These are phyloP conservation scores for Mesochorus sp. DNA, from an alignment of 2,888 invertebrate genomes.

Conservation along the genomic window DNA sequence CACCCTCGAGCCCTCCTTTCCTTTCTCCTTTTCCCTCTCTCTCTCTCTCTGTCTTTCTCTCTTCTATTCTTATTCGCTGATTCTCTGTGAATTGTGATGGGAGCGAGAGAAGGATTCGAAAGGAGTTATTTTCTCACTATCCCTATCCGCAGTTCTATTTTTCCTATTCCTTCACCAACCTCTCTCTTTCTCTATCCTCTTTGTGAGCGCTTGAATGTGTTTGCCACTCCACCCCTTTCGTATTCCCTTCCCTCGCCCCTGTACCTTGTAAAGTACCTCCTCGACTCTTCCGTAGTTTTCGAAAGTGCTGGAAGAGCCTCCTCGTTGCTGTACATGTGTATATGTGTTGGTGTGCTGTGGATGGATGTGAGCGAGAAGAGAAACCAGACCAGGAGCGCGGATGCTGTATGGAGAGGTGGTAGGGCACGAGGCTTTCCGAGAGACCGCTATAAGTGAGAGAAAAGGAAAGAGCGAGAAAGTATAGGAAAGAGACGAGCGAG, in stretches of 20 bases:
- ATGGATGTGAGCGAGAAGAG: not conserved
- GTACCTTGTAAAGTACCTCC: conserved; percentile 52
- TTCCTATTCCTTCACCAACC: not conserved
- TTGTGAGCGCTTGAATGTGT: conserved; percentile 26
- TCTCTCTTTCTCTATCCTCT: conserved; percentile 9
- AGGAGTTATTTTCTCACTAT: conserved; percentile 16
- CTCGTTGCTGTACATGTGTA: conserved; percentile 22
- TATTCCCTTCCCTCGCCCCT: not conserved
- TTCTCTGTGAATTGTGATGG: too few species aligned
- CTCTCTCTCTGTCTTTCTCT: not conserved
- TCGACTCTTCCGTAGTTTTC: conserved; percentile 52
- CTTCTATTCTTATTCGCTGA: too few species aligned
- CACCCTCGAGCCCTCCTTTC: not conserved
- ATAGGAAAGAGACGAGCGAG: not conserved
- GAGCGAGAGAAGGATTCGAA: not conserved
- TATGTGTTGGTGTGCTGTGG: not conserved
- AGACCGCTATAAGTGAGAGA: not conserved
- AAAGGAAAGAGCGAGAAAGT: not conserved
- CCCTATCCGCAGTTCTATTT: not conserved
- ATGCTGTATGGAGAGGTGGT: not conserved
- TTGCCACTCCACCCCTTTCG: not conserved
- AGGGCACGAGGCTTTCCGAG: not conserved
- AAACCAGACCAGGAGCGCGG: not conserved
- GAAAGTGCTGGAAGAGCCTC: conserved; percentile 52
- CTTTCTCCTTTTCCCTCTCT: not conserved